These are phyloP conservation scores for Prionace glauca DNA, from an alignment of 2,797 vertebrate species.

Conservation along the genomic window DNA sequence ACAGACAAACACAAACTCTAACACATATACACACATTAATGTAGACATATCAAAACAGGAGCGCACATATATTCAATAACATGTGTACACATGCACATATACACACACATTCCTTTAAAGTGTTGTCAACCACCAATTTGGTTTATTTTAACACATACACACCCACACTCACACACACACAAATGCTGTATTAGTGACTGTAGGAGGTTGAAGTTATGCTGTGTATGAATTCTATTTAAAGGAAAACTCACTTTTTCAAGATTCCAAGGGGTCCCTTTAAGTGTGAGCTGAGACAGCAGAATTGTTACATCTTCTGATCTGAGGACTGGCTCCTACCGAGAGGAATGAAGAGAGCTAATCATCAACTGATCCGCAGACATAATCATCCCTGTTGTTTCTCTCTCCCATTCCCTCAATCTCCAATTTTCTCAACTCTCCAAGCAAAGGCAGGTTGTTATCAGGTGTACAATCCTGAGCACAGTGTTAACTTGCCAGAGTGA, in stretches of 20 bases:
- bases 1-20: neutral
- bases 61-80: neutral
- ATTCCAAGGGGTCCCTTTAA: conserved; percentile 48
- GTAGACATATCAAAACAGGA: neutral
- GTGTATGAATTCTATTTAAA: neutral
- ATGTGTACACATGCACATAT: neutral
- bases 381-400: neutral
- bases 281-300: conserved; percentile 45
- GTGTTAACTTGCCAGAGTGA: neutral
- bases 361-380: neutral
- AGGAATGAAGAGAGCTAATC: conserved; percentile 17
- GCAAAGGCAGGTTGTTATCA: neutral
- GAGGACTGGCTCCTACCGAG: conserved; percentile 61
- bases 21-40: neutral
- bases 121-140: too few relatives aligned
- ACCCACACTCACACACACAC: too few relatives aligned
- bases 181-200: too few relatives aligned
- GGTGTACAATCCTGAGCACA: neutral
- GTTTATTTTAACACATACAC: too few relatives aligned
- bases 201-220: neutral
- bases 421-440: neutral
- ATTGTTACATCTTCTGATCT: conserved; percentile 53
- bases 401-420: too few relatives aligned
- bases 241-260: conserved; percentile 56
- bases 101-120: too few relatives aligned